A percentile compares a stretch with the other conserved stretches of the same genome.
Conservation (phyloP, 2,888 invertebrate genomes). For the Acleris literana region DNA sequence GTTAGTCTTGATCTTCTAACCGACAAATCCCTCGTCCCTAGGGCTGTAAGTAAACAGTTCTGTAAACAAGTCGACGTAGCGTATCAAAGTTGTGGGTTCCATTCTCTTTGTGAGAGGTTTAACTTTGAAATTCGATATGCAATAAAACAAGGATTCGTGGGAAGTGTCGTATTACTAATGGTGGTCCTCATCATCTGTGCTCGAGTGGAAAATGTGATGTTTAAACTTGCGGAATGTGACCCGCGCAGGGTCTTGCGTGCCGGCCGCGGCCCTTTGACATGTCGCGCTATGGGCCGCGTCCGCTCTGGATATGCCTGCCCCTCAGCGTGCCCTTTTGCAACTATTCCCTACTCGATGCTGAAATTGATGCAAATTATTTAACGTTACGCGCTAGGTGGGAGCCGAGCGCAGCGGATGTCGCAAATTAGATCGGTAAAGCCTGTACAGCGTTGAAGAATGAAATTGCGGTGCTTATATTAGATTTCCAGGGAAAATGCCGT, state of each 20-base stretch:
- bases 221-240: slow-evolving; percentile 52
- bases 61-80: slow-evolving; percentile 14
- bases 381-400: not conserved
- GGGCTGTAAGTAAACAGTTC: slow-evolving; percentile 11
- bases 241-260: slow-evolving; percentile 29
- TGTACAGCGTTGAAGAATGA: not conserved
- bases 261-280: slow-evolving; percentile 41
- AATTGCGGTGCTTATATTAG: no score
- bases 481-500: no score
- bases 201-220: slow-evolving; percentile 51
- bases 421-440: not conserved
- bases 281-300: slow-evolving; percentile 33
- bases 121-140: slow-evolving; percentile 31
- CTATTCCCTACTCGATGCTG: slow-evolving; percentile 24
- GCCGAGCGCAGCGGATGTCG: not conserved
- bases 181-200: slow-evolving; percentile 40
- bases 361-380: slow-evolving; percentile 8
- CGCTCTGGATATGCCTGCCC: slow-evolving; percentile 29
- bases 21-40: slow-evolving; percentile 7
- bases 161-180: slow-evolving; percentile 42
- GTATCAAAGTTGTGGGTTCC: slow-evolving; percentile 1
- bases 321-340: slow-evolving; percentile 31
- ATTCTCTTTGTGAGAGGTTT: slow-evolving; percentile 15
- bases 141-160: slow-evolving; percentile 31
- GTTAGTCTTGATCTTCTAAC: slow-evolving; percentile 14